Evolutionary conservation across 2,113 vertebrate genomes (phyloP), one percentile per base, ranked within the genome.

Genomic region (Meriones unguiculatus): DNA sequence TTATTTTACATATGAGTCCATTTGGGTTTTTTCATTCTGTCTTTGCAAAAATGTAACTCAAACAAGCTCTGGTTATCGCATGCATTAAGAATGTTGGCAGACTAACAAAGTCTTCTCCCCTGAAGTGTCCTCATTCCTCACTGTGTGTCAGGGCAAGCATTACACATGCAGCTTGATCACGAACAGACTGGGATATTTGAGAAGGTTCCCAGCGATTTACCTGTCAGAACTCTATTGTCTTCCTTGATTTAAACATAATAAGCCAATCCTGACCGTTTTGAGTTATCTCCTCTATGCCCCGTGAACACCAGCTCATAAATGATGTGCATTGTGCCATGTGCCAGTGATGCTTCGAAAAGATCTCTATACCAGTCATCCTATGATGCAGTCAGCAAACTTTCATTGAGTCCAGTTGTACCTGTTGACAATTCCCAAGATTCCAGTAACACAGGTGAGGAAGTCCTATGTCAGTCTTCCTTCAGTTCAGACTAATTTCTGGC

Each of bases 21-120:
- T 14, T 75, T 22, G 32, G 5, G 52, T 32, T 70, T 87, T 87
- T 13, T 25, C 64, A 84, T 70, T 6, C 22, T 84, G 2, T 88
- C 90, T 89, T 87, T 67, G 11, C 17, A 72, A 90, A 87, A 90
- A 87, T 76, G 22, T 59, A 94, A 70, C 65, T 62, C 52, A 67
- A 57, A 65, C 41, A 54, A 41, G 9, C 65, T 73, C 52, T 38
- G 12, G 70, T 46, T 17, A 11, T 6, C 87, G 6, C 8, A 20
- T 46, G 46, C 17, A 5, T 5, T 52, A 64, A 35, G 7, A 28
- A 30, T 12, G 10, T 32, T n/a, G 38, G 25, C 25, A 9, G 13
- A n/a, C 32, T 7, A n/a, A 24, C 70, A 75, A 92, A 52, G n/a
- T 64, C 24, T 22, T 32, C 35, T 52, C 14, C 13, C 57, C 32